Base-by-base conservation (phyloP, 2,888 invertebrate species). In the Meteorus colon region DNA sequence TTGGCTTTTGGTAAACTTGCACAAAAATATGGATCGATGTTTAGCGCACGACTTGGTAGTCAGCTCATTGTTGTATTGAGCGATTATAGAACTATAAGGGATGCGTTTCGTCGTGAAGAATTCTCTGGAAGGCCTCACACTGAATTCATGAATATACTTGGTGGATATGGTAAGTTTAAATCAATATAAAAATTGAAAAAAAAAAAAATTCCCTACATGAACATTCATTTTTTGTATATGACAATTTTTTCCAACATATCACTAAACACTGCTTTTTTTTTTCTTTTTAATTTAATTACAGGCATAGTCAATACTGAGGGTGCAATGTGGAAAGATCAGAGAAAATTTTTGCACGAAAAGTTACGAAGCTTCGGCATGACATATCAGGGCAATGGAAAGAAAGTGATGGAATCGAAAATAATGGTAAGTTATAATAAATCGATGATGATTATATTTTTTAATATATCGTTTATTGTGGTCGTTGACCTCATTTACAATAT, bases 291-390 rank as follows among this genome's bases (percentile, higher is more conserved):
- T 65, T 16, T 41, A 24, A 34, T 29, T 74, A 69, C 92, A 97
- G 97, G 97, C 83, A 94, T 97, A 83, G 94, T 97, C 86, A 97
- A 97, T 90, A 95, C 96, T 84, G 95, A 95, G 82, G 97, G 97
- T 78, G 93, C 94, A 81, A 91, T 97, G 84, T 97, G 97, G 97
- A 96, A 96, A 89, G 96, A 95, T 84, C 97, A 97, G 88, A 92
- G 97, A 77, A 93, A 94, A 81, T 97, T 97, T 90, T 91, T 97
- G 71, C 96, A 97, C 87, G 95, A 96, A 82, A 95, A 96, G 83
- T 92, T 97, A 1, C 92, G 96, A 27, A 93, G 94, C 83, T 96
- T 97, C 85, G 97, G 97, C 72, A 96, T 97, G 95, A 96, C 96
- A 76, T 95, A 95, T 89, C 92, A 95, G 90, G 95, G 95, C 71